phyloP scores from a whole-genome alignment of 2,113 vertebrate genomes.

The Tringa solitaria region DNA sequence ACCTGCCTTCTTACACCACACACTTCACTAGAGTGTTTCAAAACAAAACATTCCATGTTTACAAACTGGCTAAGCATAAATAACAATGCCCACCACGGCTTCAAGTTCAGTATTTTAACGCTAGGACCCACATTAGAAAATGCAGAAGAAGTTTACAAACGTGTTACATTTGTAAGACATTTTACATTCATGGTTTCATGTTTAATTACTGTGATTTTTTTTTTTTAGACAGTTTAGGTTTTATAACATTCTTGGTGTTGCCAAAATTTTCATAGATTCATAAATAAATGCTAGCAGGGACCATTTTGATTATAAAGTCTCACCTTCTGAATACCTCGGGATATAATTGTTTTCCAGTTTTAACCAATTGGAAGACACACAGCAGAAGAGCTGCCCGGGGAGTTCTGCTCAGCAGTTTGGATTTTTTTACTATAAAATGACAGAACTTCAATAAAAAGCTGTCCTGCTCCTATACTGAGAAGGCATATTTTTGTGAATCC shows the following conservation, averaged over 20 bases:
- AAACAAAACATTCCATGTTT: slow-evolving; percentile 96
- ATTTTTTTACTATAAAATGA: background rate
- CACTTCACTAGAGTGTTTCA: slow-evolving; percentile 89
- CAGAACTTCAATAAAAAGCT: background rate
- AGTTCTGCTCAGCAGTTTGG: background rate
- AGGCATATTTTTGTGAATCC: background rate
- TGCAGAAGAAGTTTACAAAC: slow-evolving; percentile 49
- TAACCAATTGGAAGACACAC: background rate
- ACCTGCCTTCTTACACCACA: slow-evolving; percentile 70
- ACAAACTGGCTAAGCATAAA: slow-evolving; percentile 79
- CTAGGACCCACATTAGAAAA: background rate
- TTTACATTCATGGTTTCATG: background rate
- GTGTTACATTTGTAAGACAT: background rate
- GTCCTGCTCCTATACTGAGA: background rate
- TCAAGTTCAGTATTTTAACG: background rate
- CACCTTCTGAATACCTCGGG: background rate
- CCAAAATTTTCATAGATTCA: background rate
- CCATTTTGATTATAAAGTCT: background rate
- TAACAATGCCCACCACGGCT: background rate
- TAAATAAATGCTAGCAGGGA: background rate
- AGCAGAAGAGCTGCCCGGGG: background rate
- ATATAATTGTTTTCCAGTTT: background rate
- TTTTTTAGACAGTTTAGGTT: background rate
- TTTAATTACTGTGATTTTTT: background rate
- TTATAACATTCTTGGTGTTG: background rate